Conservation (phyloP, 2,113 vertebrate species). For the Lepisosteus osseus region DNA sequence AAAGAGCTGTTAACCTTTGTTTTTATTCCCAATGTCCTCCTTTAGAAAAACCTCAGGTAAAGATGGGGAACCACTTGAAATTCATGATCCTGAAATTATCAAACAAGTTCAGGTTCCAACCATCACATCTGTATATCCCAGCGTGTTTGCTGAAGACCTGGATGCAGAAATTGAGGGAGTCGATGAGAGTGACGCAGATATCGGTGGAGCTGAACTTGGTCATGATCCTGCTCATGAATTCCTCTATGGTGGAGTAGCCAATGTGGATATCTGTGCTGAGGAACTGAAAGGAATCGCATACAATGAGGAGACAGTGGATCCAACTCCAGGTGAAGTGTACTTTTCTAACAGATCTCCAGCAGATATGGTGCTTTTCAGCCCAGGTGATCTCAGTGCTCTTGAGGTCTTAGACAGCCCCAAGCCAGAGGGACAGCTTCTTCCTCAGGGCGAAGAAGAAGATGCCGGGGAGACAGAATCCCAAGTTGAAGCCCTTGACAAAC, state of each 20-base stretch:
- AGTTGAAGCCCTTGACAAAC: conserved; percentile 15
- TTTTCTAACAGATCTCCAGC: too few species aligned
- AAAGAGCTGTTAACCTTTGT: background rate
- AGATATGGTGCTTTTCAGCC: too few species aligned
- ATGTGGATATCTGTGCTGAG: conserved; percentile 30
- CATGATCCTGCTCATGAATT: conserved; percentile 7
- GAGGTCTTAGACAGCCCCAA: too few species aligned
- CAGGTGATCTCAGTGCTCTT: too few species aligned
- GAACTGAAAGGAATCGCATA: conserved; percentile 23
- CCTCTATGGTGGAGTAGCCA: conserved; percentile 13
- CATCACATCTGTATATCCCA: conserved; percentile 17
- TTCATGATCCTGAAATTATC: conserved; percentile 32
- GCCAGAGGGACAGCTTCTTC: background rate
- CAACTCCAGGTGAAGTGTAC: too few species aligned
- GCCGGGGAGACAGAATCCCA: conserved; percentile 10
- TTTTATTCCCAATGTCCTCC: background rate
- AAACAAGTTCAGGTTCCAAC: conserved; percentile 21
- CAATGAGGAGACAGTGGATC: too few species aligned
- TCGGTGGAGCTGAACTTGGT: conserved; percentile 8
- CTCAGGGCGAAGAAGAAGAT: conserved; percentile 6
- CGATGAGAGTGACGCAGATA: conserved; percentile 15
- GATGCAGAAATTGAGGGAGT: conserved; percentile 22
- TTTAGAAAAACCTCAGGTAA: conserved; percentile 14
- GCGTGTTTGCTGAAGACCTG: conserved; percentile 15
- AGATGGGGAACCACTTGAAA: conserved; percentile 10